A percentile compares a stretch with the other conserved stretches of the same genome.
Conservation (phyloP, 2,888 invertebrate genomes). For the Thyatira batis region DNA sequence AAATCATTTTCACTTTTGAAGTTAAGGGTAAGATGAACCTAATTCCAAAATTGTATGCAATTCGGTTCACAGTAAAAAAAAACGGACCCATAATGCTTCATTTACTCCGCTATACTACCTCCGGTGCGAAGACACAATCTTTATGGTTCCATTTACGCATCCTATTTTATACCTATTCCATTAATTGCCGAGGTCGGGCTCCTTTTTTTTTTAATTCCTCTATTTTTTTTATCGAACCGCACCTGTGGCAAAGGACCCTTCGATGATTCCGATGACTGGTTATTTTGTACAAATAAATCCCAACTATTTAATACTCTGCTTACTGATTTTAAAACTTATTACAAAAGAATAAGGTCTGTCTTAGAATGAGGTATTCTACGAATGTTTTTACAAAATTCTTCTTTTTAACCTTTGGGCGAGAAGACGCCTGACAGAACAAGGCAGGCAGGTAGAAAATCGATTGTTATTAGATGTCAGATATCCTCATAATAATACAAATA, state of each 20-base stretch:
- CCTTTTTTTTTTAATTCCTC: conserved; percentile 43
- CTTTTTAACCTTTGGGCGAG: conserved; percentile 55
- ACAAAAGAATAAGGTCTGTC: fast-evolving
- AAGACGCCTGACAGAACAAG: conserved; percentile 60
- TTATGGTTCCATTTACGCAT: conserved; percentile 50
- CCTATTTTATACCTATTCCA: conserved; percentile 64
- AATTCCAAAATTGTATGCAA: too few relatives aligned
- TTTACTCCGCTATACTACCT: too few relatives aligned
- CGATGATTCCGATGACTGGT: conserved; percentile 71
- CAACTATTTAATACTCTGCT: conserved; percentile 6
- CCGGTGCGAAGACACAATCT: conserved; percentile 25
- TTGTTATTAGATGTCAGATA: conserved; percentile 60
- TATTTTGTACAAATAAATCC: conserved; percentile 57
- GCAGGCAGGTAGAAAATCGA: conserved; percentile 74
- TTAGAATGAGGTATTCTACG: conserved; percentile 11
- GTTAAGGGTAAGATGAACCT: too few relatives aligned
- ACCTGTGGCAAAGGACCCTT: conserved; percentile 67
- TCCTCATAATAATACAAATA: conserved; percentile 51
- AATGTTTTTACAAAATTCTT: conserved; percentile 49
- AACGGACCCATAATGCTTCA: too few relatives aligned
- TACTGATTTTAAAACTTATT: conserved; percentile 13
- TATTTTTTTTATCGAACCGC: conserved; percentile 54
- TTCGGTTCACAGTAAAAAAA: too few relatives aligned
- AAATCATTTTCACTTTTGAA: too few relatives aligned
- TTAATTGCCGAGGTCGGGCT: conserved; percentile 67